Evolutionary conservation across 2,113 vertebrate genomes (phyloP).

Genomic region (Hemichromis elongatus): DNA sequence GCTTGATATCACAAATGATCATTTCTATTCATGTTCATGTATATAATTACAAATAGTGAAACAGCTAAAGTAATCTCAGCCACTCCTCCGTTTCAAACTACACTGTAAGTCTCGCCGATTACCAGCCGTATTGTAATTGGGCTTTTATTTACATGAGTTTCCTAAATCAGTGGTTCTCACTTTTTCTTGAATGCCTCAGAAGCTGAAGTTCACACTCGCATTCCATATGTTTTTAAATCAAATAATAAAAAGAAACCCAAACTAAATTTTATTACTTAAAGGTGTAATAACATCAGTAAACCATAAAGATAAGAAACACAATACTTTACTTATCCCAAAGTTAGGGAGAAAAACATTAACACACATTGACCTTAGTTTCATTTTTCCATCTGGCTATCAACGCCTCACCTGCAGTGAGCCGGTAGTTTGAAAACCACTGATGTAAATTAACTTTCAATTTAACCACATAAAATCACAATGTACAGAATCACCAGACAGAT

Average conservation of each 20-base stretch:
- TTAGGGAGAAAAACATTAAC: not conserved
- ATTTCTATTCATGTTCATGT: not conserved
- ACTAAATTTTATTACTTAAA: not conserved
- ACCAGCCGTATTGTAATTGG: not conserved
- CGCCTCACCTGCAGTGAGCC: not conserved
- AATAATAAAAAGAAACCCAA: not conserved
- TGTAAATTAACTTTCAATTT: not conserved
- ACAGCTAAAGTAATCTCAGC: not conserved
- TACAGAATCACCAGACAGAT: not conserved
- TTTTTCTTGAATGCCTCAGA: not conserved
- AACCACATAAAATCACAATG: not conserved
- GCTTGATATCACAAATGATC: not conserved
- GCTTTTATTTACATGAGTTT: not conserved
- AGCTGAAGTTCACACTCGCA: not conserved
- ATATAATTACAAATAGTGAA: not conserved
- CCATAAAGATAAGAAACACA: not conserved
- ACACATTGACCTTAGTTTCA: not conserved
- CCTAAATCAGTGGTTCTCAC: not conserved
- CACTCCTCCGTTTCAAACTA: not conserved
- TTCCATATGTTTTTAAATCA: not conserved
- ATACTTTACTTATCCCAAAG: not conserved
- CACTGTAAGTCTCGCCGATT: not conserved
- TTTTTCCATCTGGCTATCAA: not conserved
- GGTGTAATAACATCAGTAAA: not conserved
- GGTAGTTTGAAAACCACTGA: not conserved